Evolutionary conservation across 1,140 invertebrate species (phyloP), one percentile per base, ranked within the genome.

Genomic region (Eueides isabella): DNA sequence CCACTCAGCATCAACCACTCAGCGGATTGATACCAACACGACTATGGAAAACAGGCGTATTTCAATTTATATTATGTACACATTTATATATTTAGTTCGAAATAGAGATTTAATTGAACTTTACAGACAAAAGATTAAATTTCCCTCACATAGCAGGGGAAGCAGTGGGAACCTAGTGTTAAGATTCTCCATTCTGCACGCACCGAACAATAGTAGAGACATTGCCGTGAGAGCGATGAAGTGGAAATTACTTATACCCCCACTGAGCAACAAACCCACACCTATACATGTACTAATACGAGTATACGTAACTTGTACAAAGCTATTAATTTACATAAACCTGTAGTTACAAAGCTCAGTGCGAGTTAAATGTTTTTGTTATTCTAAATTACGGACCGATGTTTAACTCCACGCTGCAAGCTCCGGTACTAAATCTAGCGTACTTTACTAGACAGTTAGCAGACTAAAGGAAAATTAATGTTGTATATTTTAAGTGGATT

Each of bases 51-150:
- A n/a, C n/a, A n/a, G n/a, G n/a, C 5, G n/a, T 38, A 38, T 2
- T 38, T 38, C 12, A 38, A 2, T 5, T 38, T 14, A 38, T 16
- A 16, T 16, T 0, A 14, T 14, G 35, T 19, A 19, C n/a, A 41
- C 12, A 19, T 19, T 0, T 2, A 44, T 2, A 44, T 38, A 44
- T 44, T 19, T 9, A 19, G n/a, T 48, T 19, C 7, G n/a, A 48
- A 48, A 48, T 9, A n/a, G 41, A 48, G 16, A 48, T 48, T 16
- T n/a, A 48, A 48, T 48, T 48, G n/a, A 48, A 48, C n/a, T 48
- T 48, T 16, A 44, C 6, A 44, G 7, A 6, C 41, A 7, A 44
- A 44, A 44, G 41, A n/a, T 44, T 44, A n/a, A 44, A 44, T 33
- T 6, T 33, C 31, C 11, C 31, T 2, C 1, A 11, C 9, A 9